phyloP scores from a whole-genome alignment of 2,888 invertebrate species.

The Megaustenia siamemsis region DNA sequence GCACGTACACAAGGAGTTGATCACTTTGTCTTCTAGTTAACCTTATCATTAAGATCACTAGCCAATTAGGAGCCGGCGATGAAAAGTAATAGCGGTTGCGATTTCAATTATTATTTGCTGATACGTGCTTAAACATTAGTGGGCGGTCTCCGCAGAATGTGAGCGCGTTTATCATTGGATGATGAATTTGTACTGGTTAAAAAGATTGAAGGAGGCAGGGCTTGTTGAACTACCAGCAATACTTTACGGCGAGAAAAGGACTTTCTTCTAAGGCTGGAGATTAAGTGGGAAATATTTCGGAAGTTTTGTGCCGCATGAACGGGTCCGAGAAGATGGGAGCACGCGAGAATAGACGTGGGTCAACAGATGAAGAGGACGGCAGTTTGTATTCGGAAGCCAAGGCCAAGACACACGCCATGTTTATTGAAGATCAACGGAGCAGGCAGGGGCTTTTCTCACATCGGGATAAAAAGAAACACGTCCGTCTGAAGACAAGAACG shows the following conservation, averaged over 20 bases:
- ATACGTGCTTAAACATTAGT: slow-evolving; percentile 19
- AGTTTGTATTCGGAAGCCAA: slow-evolving; percentile 27
- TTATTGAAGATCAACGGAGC: slow-evolving; percentile 7
- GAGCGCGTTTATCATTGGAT: slow-evolving; percentile 14
- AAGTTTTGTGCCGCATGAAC: slow-evolving; percentile 26
- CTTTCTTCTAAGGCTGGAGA: slow-evolving; percentile 12
- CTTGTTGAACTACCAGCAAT: not conserved
- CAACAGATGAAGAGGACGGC: slow-evolving; percentile 40
- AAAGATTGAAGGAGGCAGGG: slow-evolving; percentile 32
- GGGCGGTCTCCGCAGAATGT: slow-evolving; percentile 35
- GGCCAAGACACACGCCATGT: slow-evolving; percentile 27
- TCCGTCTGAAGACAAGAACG: slow-evolving; percentile 10
- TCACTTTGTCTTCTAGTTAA: slow-evolving; percentile 51
- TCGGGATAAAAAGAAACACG: slow-evolving; percentile 21
- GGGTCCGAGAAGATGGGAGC: slow-evolving; percentile 42
- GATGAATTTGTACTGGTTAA: slow-evolving; percentile 19
- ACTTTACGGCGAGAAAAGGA: slow-evolving; percentile 40
- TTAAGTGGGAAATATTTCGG: not conserved
- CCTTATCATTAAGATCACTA: slow-evolving; percentile 63
- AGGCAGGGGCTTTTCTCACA: not conserved
- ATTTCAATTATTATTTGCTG: slow-evolving; percentile 43
- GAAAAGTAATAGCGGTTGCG: slow-evolving; percentile 56
- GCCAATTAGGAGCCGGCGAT: slow-evolving; percentile 63
- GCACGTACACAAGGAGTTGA: not conserved
- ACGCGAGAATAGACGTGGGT: slow-evolving; percentile 43